Conservation (phyloP, 2,888 invertebrate genomes). For the Synanthedon myopaeformis region DNA sequence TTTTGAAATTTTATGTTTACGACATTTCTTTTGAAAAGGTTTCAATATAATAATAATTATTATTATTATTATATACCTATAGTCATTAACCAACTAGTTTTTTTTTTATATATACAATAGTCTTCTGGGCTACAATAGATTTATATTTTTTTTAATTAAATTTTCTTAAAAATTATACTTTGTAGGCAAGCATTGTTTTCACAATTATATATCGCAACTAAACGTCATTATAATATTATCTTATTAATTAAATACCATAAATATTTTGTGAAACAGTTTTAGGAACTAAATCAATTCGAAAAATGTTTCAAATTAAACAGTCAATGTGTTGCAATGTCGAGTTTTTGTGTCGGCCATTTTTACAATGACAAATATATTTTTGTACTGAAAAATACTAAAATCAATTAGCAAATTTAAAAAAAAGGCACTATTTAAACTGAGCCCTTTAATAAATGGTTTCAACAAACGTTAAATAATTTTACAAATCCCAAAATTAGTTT, state of each 20-base stretch:
- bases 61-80: neutral
- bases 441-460: too few relatives aligned
- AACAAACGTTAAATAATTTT: too few relatives aligned
- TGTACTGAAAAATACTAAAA: too few relatives aligned
- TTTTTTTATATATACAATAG: conserved; percentile 50
- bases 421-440: too few relatives aligned
- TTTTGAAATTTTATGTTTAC: too few relatives aligned
- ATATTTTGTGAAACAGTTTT: neutral
- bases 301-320: neutral
- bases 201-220: conserved; percentile 18
- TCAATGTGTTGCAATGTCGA: neutral
- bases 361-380: too few relatives aligned
- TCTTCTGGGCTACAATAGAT: conserved; percentile 45
- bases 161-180: conserved; percentile 31
- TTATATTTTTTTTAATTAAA: conserved; percentile 17
- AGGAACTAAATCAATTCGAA: neutral
- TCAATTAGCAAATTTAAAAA: too few relatives aligned
- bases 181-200: conserved; percentile 55
- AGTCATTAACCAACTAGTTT: conserved; percentile 41
- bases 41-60: too few relatives aligned
- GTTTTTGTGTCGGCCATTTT: too few relatives aligned
- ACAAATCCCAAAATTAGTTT: too few relatives aligned
- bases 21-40: too few relatives aligned
- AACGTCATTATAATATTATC: neutral
- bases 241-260: neutral